These are phyloP conservation scores for Vespertilio murinus DNA, from an alignment of 2,797 vertebrate genomes.

Conservation along the genomic window DNA sequence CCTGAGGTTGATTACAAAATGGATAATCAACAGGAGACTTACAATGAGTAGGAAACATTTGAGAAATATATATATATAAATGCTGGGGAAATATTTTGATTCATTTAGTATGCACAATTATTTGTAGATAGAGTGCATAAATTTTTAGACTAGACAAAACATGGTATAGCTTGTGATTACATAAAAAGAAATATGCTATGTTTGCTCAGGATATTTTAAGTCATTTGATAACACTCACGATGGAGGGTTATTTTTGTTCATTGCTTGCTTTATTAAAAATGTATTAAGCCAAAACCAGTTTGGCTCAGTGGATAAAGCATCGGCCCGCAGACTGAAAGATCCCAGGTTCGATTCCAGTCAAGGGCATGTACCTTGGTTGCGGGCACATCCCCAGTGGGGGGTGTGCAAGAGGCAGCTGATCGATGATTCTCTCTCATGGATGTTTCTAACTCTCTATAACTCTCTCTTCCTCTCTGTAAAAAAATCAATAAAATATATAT, in stretches of 20 bases:
- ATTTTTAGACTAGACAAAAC: conserved; percentile 20
- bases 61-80: conserved; percentile 13
- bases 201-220: conserved; percentile 40
- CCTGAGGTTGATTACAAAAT: not conserved
- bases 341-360: too few species aligned
- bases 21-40: not conserved
- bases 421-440: too few species aligned
- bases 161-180: not conserved
- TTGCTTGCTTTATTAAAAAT: conserved; percentile 60
- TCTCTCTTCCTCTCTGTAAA: too few species aligned
- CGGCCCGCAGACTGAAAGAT: too few species aligned
- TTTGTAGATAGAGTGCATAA: not conserved
- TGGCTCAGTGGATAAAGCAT: too few species aligned
- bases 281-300: too few species aligned
- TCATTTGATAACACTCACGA: conserved; percentile 18
- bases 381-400: too few species aligned
- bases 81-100: not conserved
- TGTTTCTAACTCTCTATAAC: too few species aligned
- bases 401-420: too few species aligned
- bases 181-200: not conserved
- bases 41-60: not conserved
- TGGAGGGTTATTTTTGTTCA: conserved; percentile 44
- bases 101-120: not conserved
- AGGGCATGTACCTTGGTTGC: too few species aligned
- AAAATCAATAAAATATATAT: too few species aligned